Evolutionary conservation across 2,113 vertebrate species (phyloP).

Genomic region (Solea senegalensis): DNA sequence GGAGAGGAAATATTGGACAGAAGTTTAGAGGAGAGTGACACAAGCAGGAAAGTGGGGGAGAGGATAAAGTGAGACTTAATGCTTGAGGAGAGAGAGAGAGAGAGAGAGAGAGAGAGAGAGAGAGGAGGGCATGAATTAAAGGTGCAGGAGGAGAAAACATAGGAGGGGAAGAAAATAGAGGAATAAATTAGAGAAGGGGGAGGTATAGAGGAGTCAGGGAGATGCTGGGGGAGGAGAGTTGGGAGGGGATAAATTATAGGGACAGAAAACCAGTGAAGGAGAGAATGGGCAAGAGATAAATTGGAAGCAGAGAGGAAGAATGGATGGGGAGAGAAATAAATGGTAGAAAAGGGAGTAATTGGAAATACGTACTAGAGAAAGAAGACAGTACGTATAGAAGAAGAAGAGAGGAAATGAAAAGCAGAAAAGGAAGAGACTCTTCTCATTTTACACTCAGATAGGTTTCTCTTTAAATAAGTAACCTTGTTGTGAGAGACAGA

Average conservation of each 20-base stretch:
- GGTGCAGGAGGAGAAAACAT: constrained; percentile 10
- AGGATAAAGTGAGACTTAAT: constrained; percentile 2
- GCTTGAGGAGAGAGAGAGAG: constrained; percentile 6
- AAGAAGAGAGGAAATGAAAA: neutral
- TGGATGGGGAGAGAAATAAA: neutral
- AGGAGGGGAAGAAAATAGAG: constrained; percentile 1
- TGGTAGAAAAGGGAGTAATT: neutral
- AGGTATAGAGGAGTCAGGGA: neutral
- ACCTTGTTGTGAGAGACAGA: constrained; percentile 32
- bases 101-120: constrained; percentile 4
- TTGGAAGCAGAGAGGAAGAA: neutral
- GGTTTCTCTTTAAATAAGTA: constrained; percentile 47
- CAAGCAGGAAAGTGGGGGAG: neutral
- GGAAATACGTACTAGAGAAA: neutral
- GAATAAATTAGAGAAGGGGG: constrained; percentile 33
- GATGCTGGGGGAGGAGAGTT: neutral
- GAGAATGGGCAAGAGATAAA: constrained; percentile 20
- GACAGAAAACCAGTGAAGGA: constrained; percentile 5
- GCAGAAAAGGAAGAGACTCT: constrained; percentile 3
- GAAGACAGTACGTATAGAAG: neutral
- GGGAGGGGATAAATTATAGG: constrained; percentile 16
- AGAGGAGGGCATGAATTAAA: constrained; percentile 14
- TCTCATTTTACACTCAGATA: constrained; percentile 24
- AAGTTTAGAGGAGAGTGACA: constrained; percentile 7
- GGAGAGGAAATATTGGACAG: neutral